Base-by-base conservation (phyloP, 92 coral and sea anemone species). In the Plumapathes pennacea region DNA sequence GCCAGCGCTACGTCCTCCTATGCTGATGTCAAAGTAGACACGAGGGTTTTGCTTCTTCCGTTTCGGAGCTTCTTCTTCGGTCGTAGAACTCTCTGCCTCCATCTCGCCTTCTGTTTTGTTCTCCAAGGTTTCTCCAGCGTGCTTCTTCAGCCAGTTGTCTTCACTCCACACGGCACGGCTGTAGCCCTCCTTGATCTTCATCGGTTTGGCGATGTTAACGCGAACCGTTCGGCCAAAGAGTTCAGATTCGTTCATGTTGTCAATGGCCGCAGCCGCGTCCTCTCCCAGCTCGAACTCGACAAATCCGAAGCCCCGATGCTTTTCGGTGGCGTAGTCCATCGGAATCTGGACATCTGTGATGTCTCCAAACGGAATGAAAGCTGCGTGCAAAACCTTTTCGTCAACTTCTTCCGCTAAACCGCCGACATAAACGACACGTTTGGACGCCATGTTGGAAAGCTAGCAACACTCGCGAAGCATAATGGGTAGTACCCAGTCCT, bases 351-450 rank as follows among this genome's bases (percentile, higher is more conserved):
- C 97, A 65, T 94, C 99, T 38, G 97, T 94, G 20, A 94, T 90
- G 81, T 94, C 99, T 62, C 99, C 99, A 54, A 94, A 94, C 8
- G 99, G 99, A 67, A 94, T 94, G 24, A 94, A 81, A 0, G 99
- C 99, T 5, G 99, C 99, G 61, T 94, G 99, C 40, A 94, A 95
- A 23, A 84, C 94, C 49, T 94, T 94, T 74, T 94, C 99, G 73
- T 94, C 99, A 7, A 94, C 99, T 89, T 94, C 99, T 85, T 94
- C 99, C 7, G 99, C 99, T 29, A 94, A 71, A 29, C 99, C 99
- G 15, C 99, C 99, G 60, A 94, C 99, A 77, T 94, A 94, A 26
- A 66, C 97, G 46, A 94, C 78, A 60, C 99, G 99, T 65, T 94
- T 94, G 95, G 80, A 88, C 96, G 99, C 99, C 99, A 94, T 92